Evolutionary conservation across 2,888 invertebrate genomes (phyloP), one percentile per base, ranked within the genome.

Genomic region (Ischnus inquisitorius): DNA sequence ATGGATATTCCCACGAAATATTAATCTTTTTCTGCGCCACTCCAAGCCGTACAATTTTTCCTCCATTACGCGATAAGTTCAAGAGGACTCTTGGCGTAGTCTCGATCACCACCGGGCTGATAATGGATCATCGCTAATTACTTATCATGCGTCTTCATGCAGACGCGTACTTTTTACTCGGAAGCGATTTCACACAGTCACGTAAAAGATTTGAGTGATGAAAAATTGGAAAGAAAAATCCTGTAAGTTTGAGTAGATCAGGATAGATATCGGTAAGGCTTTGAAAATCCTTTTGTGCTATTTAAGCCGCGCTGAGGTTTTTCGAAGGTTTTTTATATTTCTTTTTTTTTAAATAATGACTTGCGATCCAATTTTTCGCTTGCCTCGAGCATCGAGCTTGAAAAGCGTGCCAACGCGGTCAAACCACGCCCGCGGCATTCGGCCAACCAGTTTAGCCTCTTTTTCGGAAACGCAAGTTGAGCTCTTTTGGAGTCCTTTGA

Each of bases 81-180:
- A 54, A 10, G 19, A 46, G 46, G 19, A 57, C 46, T 34, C 60
- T 68, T 54, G 51, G 51, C 10, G 19, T 16, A 2, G 10, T 54
- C 51, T 22, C 19, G 51, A 54, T 10, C 6, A 10, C 51, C 19
- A 8, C 3, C 12, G 28, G 19, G 19, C 34, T 25, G 34, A 68
- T 46, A 34, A 78, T 68, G n/a, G 48, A 69, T 78, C 48, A 48
- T 68, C 34, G 34, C 22, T 48, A 62, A 68, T 78, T n/a, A 28
- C n/a, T 4, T 12, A 14, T 28, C 46, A 28, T 48, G 25, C n/a
- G n/a, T 48, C 25, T n/a, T n/a, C n/a, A 68, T 48, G 48, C 12
- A 12, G 48, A 68, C 22, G 14, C 0, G 6, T 43, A 39, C 19
- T 41, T 39, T 64, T 16, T 64, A 19, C 34, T 41, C 16, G n/a